Evolutionary conservation across 2,888 invertebrate species (phyloP).

Genomic region (Leucophenga maculata): DNA sequence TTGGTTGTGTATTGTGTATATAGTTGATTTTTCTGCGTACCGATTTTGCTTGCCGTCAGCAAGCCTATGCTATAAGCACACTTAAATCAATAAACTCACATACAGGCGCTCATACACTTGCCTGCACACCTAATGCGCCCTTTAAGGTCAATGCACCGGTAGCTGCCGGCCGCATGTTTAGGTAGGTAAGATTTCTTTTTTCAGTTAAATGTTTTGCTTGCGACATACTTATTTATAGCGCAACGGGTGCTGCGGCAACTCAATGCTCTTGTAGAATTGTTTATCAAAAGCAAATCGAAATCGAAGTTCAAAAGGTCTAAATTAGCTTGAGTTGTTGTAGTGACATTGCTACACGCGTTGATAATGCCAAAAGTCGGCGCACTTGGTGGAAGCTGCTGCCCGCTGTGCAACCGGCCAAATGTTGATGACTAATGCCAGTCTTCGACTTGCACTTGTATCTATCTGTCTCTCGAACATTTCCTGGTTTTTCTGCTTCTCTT

Average conservation of each 20-base stretch:
- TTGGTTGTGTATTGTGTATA: neutral
- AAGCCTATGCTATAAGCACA: conserved; percentile 36
- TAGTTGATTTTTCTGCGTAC: neutral
- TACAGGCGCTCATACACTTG: conserved; percentile 18
- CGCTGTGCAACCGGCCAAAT: too few relatives aligned
- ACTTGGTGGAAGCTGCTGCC: neutral
- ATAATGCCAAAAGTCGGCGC: conserved; percentile 20
- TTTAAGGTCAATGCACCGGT: conserved; percentile 56
- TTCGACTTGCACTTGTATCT: too few relatives aligned
- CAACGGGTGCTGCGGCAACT: neutral
- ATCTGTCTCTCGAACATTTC: neutral
- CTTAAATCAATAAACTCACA: conserved; percentile 57
- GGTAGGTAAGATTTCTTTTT: conserved; percentile 43
- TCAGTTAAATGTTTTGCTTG: neutral
- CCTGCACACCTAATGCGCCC: conserved; percentile 39
- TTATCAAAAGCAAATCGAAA: too few relatives aligned
- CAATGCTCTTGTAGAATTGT: too few relatives aligned
- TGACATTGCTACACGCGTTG: neutral
- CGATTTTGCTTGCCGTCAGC: neutral
- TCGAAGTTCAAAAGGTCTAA: too few relatives aligned
- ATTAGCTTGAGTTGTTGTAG: neutral
- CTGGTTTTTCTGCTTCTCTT: neutral
- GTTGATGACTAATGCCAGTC: conserved; percentile 8
- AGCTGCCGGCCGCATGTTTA: neutral
- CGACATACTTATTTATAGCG: neutral